Base-by-base conservation (phyloP, 2,888 invertebrate species). In the Cheilosia grossa region DNA sequence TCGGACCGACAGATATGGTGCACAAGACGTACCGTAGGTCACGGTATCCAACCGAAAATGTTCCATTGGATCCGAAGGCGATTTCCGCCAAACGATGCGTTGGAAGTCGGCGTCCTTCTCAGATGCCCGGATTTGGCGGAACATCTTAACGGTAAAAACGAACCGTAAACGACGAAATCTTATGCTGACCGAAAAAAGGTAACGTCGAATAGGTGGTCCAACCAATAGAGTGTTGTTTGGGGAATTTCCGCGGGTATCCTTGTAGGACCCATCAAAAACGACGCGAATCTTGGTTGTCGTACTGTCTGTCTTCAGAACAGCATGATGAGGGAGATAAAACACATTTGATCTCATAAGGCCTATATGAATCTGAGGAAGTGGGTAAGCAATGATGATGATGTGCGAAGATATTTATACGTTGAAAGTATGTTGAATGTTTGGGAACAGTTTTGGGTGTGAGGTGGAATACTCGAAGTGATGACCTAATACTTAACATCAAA, bases 111-210 rank as follows among this genome's bases (percentile, higher is more conserved):
- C 9, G 30, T 30, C 30, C 30, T 30, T 17, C 54, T 24, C 42
- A 17, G 40, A 53, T 3, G 40, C 30, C 54, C 67, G 54, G 2
- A 67, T 69, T 33, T 69, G 56, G 2, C 69, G 42, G 15, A 56
- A 69, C 69, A 69, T 69, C 9, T 44, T 69, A 13, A 44, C 30
- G 13, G 56, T 56, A 69, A 69, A 66, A 19, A 44, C 59, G 15
- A 59, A 40, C 9, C 17, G 27, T 47, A 47, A 27, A 9, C 47
- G 61, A 61, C 47, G 61, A 61, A 61, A 61, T 15, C 47, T 44
- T 1, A 17, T 27, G 47, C 44, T 30, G 27, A 61, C 44, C 5
- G 61, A 42, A n/a, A 51, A 64, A 13, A 63, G 30, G 33, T 63
- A 49, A 4, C 37, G 33, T 27, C 51, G 64, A 37, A 64, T 59